Evolutionary conservation across 1,140 invertebrate species (phyloP).

Genomic region (Himalopsyche phryganea): DNA sequence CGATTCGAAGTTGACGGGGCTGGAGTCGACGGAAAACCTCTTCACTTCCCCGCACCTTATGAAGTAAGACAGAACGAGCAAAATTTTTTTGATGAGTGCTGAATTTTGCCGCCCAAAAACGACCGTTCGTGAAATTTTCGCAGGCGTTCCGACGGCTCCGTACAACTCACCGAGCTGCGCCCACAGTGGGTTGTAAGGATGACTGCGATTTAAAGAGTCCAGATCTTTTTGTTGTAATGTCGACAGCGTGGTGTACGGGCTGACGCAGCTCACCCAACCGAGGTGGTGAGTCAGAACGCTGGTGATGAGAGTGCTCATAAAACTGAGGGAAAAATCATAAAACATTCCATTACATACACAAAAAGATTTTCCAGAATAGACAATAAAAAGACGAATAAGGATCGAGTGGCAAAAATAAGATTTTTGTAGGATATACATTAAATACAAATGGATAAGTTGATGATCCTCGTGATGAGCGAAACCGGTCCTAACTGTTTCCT

Average conservation of each 20-base stretch:
- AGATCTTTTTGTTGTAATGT: slow-evolving; percentile 27
- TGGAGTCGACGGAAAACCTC: slow-evolving; percentile 32
- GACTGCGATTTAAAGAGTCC: slow-evolving; percentile 38
- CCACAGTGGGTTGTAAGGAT: slow-evolving; percentile 79
- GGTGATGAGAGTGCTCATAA: slow-evolving; percentile 83
- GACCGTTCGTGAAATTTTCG: slow-evolving; percentile 72
- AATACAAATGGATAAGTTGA: no score
- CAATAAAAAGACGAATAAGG: no score
- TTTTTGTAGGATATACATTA: no score
- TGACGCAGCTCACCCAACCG: slow-evolving; percentile 82
- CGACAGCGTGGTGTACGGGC: slow-evolving; percentile 43
- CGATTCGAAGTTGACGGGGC: slow-evolving; percentile 23
- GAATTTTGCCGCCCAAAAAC: slow-evolving; percentile 67
- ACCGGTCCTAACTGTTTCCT: no score
- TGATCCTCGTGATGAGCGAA: no score
- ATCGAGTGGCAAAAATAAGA: no score
- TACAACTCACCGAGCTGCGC: slow-evolving; percentile 80
- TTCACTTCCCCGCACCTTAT: slow-evolving; percentile 72
- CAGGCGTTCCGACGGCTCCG: slow-evolving; percentile 75
- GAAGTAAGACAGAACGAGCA: slow-evolving; percentile 77
- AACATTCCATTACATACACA: neutral
- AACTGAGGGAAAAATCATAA: slow-evolving; percentile 60
- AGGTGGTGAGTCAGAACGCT: slow-evolving; percentile 85
- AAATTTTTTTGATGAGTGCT: slow-evolving; percentile 61
- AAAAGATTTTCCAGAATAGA: no score